Percentiles rank a stretch among this genome's conserved stretches.
Evolutionary conservation across 2,888 invertebrate genomes (phyloP).

Genomic region (Mythimna ferrago): DNA sequence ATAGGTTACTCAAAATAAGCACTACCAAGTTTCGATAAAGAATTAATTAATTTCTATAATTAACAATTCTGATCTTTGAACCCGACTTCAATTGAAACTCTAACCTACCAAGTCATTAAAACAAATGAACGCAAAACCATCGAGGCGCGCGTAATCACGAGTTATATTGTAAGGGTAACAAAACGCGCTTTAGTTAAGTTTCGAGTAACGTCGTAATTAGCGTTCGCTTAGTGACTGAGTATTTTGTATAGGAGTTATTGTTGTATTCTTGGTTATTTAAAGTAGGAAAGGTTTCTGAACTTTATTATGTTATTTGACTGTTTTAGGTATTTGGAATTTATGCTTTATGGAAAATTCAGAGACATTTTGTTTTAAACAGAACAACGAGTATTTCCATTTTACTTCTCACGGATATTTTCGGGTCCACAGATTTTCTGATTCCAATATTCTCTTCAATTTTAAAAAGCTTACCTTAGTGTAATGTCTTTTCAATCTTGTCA

Average conservation of each 20-base stretch:
- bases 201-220: conserved; percentile 63
- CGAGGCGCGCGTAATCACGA: conserved; percentile 63
- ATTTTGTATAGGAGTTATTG: conserved; percentile 52
- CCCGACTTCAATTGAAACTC: conserved; percentile 56
- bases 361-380: background rate
- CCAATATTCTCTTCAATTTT: background rate
- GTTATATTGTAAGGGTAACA: conserved; percentile 63
- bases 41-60: conserved; percentile 52
- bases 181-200: conserved; percentile 60
- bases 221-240: conserved; percentile 55
- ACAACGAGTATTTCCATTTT: background rate
- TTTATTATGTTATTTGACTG: conserved; percentile 9
- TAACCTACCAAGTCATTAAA: conserved; percentile 64
- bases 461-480: background rate
- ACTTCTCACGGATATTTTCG: background rate
- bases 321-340: background rate
- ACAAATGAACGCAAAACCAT: conserved; percentile 64
- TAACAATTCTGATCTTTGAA: conserved; percentile 58
- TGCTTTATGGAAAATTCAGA: background rate
- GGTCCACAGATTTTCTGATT: background rate
- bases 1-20: conserved; percentile 24
- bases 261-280: conserved; percentile 18
- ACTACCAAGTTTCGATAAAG: conserved; percentile 22
- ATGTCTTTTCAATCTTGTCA: background rate
- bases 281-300: background rate